A percentile compares a stretch with the other conserved stretches of the same genome.
Evolutionary conservation across 2,888 invertebrate species (phyloP).

Genomic region (Pantelozetes paolii): DNA sequence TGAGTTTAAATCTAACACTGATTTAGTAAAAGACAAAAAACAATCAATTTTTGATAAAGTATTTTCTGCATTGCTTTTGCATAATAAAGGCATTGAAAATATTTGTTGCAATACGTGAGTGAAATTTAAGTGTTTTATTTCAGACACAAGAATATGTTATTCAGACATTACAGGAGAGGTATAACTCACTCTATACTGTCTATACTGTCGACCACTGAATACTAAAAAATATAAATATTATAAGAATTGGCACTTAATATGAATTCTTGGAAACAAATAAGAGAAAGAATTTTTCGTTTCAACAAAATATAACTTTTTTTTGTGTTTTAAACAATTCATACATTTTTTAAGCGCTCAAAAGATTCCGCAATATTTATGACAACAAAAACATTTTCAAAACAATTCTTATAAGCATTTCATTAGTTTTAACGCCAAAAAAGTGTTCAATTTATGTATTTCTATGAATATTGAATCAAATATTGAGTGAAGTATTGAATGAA

Average conservation of each 20-base stretch:
- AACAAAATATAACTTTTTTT: not conserved
- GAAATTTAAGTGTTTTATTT: constrained; percentile 32
- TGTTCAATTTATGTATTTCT: constrained; percentile 29
- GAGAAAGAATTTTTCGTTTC: not conserved
- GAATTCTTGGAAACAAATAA: constrained; percentile 20
- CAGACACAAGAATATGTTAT: not conserved
- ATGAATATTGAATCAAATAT: too few relatives aligned
- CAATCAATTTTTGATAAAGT: constrained; percentile 37
- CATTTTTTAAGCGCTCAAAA: not conserved
- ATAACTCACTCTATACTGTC: constrained; percentile 13
- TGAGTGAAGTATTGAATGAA: too few relatives aligned
- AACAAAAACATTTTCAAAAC: not conserved
- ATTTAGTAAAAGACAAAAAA: constrained; percentile 37
- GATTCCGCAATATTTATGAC: constrained; percentile 30
- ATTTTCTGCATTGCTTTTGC: constrained; percentile 17
- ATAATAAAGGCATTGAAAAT: constrained; percentile 34
- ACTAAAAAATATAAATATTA: not conserved
- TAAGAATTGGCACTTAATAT: not conserved
- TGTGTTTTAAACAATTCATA: not conserved
- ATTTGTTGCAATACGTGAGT: constrained; percentile 25
- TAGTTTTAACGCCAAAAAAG: constrained; percentile 10
- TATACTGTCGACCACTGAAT: constrained; percentile 16
- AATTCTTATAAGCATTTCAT: constrained; percentile 16
- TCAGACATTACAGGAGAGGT: not conserved
- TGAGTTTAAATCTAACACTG: constrained; percentile 28